Evolutionary conservation across 1,140 invertebrate genomes (phyloP), one percentile per base, ranked within the genome.

Genomic region (Choristoneura fumiferana): DNA sequence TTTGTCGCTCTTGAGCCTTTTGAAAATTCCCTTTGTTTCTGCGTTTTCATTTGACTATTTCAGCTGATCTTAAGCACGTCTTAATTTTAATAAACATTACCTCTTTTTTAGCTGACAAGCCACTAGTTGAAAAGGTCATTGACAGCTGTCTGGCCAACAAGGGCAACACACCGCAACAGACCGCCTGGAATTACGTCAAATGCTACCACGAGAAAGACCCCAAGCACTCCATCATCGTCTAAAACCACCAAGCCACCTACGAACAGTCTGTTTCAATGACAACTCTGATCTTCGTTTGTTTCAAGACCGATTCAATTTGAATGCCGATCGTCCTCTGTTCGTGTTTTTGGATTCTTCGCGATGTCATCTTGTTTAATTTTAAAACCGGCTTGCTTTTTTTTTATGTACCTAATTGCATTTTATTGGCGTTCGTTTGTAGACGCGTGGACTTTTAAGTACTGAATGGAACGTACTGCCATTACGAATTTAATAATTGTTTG

Each of bases 181-280:
- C 84, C 4, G 87, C 87, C n/a, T 89, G 89, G 87, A 90, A 90
- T 67, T 90, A 90, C 63, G 82, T 89, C 67, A 90, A 90, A 53
- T 91, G 90, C 71, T 91, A 91, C 73, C 90, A 90, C 71, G 88
- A 90, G 63, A 89, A 89, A 62, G 87, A 89, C 68, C 80, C 85
- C n/a, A 89, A 89, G 58, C 87, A 90, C 57, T 75, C 85, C 55
- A 80, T 89, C 57, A 81, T 89, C 74, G 64, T 84, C 63, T 84
- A 84, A 82, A 74, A 54, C 49, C 22, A 3, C 22, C 22, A 29
- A n/a, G 22, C 2, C 22, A 29, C 6, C 22, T 2, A 29, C 22
- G 22, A 29, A 29, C 2, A 29, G n/a, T n/a, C 22, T 3, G 6
- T 2, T 3, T 3, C 22, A 29, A 29, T 29, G 6, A 3, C 22